phyloP scores from a whole-genome alignment of 2,113 vertebrate species.

The Ammodytes dubius region DNA sequence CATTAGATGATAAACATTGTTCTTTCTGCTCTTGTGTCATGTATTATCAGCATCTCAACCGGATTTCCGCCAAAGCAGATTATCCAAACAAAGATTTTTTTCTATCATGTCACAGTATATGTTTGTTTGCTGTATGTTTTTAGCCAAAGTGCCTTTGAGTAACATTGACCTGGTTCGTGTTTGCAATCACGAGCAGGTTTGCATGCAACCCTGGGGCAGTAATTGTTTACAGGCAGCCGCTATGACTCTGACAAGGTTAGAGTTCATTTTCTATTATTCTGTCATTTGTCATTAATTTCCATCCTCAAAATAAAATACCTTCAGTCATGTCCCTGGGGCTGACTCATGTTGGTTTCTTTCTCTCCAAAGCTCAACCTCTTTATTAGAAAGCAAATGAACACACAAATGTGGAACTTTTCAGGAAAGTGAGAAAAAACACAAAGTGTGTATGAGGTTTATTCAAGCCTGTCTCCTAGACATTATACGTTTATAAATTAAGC shows the following conservation, averaged over 20 bases:
- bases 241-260: slow-evolving; percentile 46
- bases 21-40: not conserved
- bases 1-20: not conserved
- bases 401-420: no score
- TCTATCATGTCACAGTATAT: not conserved
- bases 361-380: not conserved
- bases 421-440: no score
- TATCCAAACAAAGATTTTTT: not conserved
- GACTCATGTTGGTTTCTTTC: not conserved
- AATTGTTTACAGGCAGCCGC: slow-evolving; percentile 6
- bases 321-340: not conserved
- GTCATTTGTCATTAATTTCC: slow-evolving; percentile 52
- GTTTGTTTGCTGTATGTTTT: slow-evolving; percentile 7
- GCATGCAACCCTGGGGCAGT: slow-evolving; percentile 38
- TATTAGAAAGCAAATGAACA: no score
- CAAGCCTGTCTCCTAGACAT: no score
- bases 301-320: slow-evolving; percentile 6
- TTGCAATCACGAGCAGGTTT: slow-evolving; percentile 57
- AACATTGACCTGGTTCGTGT: slow-evolving; percentile 38
- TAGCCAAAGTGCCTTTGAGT: slow-evolving; percentile 1
- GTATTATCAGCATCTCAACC: slow-evolving; percentile 15
- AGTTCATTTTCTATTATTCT: slow-evolving; percentile 52
- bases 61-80: not conserved
- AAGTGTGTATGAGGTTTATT: no score
- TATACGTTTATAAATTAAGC: no score